phyloP scores from a whole-genome alignment of 2,797 vertebrate genomes.

The Tamandua tetradactyla region DNA sequence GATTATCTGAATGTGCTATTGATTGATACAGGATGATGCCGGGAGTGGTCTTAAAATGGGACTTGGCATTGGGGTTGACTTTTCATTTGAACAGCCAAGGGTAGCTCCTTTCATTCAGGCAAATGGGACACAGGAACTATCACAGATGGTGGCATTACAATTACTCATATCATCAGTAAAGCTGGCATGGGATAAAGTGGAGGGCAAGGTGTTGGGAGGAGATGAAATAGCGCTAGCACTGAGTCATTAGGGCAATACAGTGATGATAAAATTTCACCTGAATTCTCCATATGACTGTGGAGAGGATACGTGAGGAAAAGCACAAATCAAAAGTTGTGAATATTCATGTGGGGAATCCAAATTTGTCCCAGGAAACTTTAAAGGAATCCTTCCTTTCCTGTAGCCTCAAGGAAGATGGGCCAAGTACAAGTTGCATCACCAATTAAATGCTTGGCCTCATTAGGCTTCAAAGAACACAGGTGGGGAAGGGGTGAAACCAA shows the following conservation, averaged over 20 bases:
- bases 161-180: neutral
- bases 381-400: neutral
- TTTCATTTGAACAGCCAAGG: neutral
- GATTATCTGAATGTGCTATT: neutral
- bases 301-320: neutral
- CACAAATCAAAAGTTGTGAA: neutral
- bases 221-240: neutral
- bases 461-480: neutral
- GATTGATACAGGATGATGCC: neutral
- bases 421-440: neutral
- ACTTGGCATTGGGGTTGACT: neutral
- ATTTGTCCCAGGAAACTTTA: neutral
- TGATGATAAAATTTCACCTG: neutral
- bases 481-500: neutral
- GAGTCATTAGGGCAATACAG: neutral
- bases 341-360: neutral
- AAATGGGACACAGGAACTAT: neutral
- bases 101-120: neutral
- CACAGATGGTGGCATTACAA: neutral
- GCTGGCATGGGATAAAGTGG: neutral
- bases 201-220: neutral
- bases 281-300: neutral
- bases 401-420: neutral
- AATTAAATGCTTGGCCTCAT: neutral
- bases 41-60: neutral